phyloP scores from a whole-genome alignment of 2,113 vertebrate species.

The Centropristis striata region DNA sequence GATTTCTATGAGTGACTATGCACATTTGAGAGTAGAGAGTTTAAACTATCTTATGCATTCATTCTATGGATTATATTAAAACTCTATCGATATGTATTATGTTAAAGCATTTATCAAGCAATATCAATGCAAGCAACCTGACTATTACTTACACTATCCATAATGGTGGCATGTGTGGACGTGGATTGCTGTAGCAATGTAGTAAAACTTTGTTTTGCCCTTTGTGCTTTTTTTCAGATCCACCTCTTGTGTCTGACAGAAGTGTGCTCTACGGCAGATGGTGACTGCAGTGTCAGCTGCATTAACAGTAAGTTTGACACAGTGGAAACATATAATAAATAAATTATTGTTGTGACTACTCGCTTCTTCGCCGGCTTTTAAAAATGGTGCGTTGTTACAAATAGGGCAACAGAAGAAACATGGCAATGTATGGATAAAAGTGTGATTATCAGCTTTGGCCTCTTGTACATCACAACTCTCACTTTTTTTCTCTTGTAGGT shows the following conservation, averaged over 20 bases:
- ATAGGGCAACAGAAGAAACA: background rate
- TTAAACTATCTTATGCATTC: too few species aligned
- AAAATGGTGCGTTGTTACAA: background rate
- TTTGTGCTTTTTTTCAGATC: conserved; percentile 38
- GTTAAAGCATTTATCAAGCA: too few species aligned
- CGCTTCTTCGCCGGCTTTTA: too few species aligned
- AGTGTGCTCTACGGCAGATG: conserved; percentile 44
- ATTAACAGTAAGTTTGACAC: conserved; percentile 37
- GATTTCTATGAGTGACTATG: too few species aligned
- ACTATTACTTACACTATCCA: too few species aligned
- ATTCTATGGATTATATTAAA: too few species aligned
- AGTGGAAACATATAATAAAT: background rate
- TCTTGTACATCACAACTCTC: background rate
- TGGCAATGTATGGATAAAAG: background rate
- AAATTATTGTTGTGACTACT: too few species aligned
- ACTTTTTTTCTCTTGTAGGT: conserved; percentile 15
- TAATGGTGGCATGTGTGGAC: background rate
- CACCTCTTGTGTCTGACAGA: conserved; percentile 64
- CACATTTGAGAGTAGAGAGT: too few species aligned
- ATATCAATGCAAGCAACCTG: too few species aligned
- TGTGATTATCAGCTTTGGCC: background rate
- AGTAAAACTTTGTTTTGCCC: background rate
- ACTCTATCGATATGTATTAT: too few species aligned
- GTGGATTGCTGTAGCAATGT: rapidly evolving
- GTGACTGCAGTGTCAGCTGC: conserved; percentile 57